Evolutionary conservation across 2,797 vertebrate species (phyloP).

Genomic region (Thunnus albacares): DNA sequence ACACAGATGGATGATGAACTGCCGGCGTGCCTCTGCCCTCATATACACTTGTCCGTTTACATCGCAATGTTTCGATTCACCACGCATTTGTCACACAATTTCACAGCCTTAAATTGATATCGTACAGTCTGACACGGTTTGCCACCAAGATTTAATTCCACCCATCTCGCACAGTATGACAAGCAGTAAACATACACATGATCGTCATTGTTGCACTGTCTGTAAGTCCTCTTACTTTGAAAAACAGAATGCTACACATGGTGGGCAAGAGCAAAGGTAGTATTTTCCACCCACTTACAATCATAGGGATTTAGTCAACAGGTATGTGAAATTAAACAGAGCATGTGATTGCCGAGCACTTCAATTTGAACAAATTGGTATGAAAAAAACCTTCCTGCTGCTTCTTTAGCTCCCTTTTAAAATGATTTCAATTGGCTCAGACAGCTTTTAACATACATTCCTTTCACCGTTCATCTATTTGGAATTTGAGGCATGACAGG

Average conservation of each 20-base stretch:
- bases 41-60: not conserved
- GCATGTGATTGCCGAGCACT: not conserved
- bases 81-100: not conserved
- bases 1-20: not conserved
- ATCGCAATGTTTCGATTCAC: not conserved
- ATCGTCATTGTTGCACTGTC: no score
- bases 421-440: conserved; percentile 15
- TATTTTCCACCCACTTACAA: not conserved
- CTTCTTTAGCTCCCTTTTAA: not conserved
- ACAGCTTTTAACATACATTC: conserved; percentile 16
- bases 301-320: conserved; percentile 8
- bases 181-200: no score
- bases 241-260: not conserved
- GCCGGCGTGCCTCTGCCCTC: not conserved
- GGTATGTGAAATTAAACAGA: conserved; percentile 10
- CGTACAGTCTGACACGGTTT: no score
- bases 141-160: no score
- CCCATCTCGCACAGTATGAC: no score
- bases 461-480: not conserved
- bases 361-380: not conserved
- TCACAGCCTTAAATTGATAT: not conserved
- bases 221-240: not conserved
- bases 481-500: conserved; percentile 40
- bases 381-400: not conserved
- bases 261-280: not conserved